Base-by-base conservation (phyloP, 2,113 vertebrate genomes). In the Odocoileus virginianus region DNA sequence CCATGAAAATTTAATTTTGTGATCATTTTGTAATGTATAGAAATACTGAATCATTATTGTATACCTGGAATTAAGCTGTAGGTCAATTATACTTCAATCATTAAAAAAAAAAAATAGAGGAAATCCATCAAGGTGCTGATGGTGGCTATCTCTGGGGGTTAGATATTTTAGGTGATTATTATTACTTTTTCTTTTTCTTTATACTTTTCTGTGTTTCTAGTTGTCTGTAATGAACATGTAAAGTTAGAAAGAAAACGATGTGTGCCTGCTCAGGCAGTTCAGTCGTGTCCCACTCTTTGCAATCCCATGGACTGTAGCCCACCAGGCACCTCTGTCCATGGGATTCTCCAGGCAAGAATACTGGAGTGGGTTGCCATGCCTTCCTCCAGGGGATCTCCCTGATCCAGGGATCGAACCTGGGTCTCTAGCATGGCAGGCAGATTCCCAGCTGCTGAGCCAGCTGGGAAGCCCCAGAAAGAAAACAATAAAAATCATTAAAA, bases 291-390 rank as follows among this genome's bases (percentile, higher is more conserved):
- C 10, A 40, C n/a, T 71, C 67, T 40, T 71, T 6, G n/a, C 19
- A 0, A n/a, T 6, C 67, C 67, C 3, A 21, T 21, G n/a, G 9
- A 10, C 17, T 21, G 9, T 2, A 71, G 64, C 67, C n/a, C 0
- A 0, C 19, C 19, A 36, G 64, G 64, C 17, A 36, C 64, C n/a
- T 71, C n/a, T 21, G 64, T n/a, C 8, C n/a, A 6, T 23, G 19
- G n/a, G 19, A 23, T 71, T 40, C 67, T 40, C 67, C n/a, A 71
- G 19, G 67, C 19, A 40, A 71, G n/a, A 40, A 40, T 23, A 11
- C 67, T 71, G n/a, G 19, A 71, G 19, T 71, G n/a, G n/a, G n/a
- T 12, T 40, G 67, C 67, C 19, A 23, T 23, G 67, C n/a, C 64
- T 2, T 71, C n/a, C 67, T 71, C 67, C n/a, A 40, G n/a, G 67